A percentile compares a stretch with the other conserved stretches of the same genome.
phyloP scores from a whole-genome alignment of 1,140 invertebrate species.

The Semibalanus balanoides region DNA sequence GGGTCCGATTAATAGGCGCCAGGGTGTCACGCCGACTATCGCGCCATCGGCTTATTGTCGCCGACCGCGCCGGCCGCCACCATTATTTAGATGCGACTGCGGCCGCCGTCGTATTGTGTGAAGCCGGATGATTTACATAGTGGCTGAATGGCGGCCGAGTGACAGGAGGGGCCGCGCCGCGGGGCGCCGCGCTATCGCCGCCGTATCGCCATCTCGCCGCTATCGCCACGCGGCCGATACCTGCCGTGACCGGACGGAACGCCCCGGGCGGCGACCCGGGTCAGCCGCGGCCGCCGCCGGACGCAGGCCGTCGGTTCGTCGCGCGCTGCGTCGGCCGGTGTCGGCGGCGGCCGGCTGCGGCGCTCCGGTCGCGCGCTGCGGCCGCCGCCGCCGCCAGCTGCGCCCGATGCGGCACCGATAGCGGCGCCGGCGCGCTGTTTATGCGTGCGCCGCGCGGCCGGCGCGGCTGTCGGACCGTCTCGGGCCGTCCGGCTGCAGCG shows the following conservation, averaged over 20 bases:
- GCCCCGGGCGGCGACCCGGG: too few relatives aligned
- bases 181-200: neutral
- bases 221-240: neutral
- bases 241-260: neutral
- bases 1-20: neutral
- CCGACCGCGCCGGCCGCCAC: neutral
- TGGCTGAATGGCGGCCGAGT: neutral
- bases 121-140: neutral
- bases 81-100: neutral
- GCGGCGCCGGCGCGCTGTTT: neutral
- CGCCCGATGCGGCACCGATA: neutral
- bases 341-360: neutral
- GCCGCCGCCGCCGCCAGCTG: neutral
- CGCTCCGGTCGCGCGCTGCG: too few relatives aligned
- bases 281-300: too few relatives aligned
- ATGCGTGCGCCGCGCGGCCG: neutral
- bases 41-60: neutral
- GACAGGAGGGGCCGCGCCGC: neutral
- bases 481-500: neutral
- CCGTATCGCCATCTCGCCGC: neutral
- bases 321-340: neutral
- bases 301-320: neutral
- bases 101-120: neutral
- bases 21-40: neutral
- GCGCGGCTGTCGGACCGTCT: too few relatives aligned